Evolutionary conservation across 2,797 vertebrate genomes (phyloP).

Genomic region (Spheniscus humboldti): DNA sequence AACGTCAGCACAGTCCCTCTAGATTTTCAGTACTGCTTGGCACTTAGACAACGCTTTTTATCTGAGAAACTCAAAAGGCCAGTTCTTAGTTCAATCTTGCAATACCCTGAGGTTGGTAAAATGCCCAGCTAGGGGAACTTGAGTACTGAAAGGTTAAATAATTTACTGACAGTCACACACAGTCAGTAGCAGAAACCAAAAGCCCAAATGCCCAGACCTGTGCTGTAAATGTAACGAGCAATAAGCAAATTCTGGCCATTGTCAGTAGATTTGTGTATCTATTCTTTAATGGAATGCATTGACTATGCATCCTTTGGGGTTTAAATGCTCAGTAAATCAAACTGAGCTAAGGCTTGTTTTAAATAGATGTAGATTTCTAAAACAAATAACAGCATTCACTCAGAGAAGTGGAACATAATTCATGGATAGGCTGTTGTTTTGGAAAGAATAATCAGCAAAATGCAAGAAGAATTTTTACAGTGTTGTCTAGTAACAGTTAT

Average conservation of each 20-base stretch:
- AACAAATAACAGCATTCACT: conserved; percentile 39
- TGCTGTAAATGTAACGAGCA: neutral
- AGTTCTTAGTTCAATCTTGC: neutral
- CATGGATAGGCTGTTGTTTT: neutral
- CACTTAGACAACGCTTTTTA: neutral
- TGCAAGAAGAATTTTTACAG: neutral
- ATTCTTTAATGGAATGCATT: conserved; percentile 28
- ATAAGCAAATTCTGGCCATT: conserved; percentile 16
- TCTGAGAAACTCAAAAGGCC: conserved; percentile 16
- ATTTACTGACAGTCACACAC: neutral
- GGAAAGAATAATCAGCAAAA: conserved; percentile 48
- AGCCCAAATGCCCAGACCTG: neutral
- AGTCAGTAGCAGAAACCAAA: neutral
- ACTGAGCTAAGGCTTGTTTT: conserved; percentile 26
- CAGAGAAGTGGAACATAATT: conserved; percentile 39
- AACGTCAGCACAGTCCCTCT: neutral
- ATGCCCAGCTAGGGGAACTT: neutral
- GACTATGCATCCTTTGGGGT: conserved; percentile 3
- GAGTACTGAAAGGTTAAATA: conserved; percentile 11
- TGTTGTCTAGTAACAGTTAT: neutral
- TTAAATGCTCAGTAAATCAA: conserved; percentile 52
- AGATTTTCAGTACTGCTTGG: conserved; percentile 12
- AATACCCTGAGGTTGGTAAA: conserved; percentile 13
- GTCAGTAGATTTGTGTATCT: conserved; percentile 35
- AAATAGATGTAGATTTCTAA: conserved; percentile 44